Evolutionary conservation across 2,113 vertebrate genomes (phyloP).

Genomic region (Bubalus kerabau): DNA sequence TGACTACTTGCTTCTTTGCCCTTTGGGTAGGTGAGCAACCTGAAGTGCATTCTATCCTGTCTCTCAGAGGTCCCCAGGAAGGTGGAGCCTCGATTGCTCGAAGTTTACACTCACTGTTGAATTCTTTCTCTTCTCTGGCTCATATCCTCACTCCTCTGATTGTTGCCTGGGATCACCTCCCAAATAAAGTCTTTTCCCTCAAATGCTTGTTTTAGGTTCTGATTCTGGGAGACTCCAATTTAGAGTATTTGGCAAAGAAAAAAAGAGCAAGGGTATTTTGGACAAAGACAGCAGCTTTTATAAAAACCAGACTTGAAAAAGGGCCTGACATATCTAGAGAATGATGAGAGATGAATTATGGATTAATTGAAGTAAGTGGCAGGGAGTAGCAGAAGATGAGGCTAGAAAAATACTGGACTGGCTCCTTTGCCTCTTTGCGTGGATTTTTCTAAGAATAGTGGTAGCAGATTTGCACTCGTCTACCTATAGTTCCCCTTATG

Average conservation of each 20-base stretch:
- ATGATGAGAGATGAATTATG: neutral
- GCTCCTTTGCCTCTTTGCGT: neutral
- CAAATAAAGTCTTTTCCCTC: neutral
- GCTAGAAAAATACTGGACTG: neutral
- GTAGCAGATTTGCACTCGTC: neutral
- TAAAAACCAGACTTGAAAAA: neutral
- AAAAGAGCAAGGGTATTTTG: neutral
- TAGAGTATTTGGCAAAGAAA: neutral
- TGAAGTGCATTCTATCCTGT: neutral
- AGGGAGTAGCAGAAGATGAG: neutral
- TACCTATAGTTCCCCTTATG: neutral
- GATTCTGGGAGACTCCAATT: neutral
- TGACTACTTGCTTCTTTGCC: neutral
- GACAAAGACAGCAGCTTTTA: neutral
- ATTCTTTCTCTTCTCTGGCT: neutral
- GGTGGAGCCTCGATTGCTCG: neutral
- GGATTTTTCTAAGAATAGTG: neutral
- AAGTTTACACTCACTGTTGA: rapidly evolving
- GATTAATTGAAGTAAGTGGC: neutral
- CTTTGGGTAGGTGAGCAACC: neutral
- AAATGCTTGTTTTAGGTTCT: neutral
- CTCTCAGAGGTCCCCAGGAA: neutral
- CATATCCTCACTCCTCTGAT: neutral
- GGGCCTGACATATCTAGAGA: neutral
- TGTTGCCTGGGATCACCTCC: neutral